Base-by-base conservation (phyloP, 2,113 vertebrate genomes). In the Gasterosteus aculeatus region DNA sequence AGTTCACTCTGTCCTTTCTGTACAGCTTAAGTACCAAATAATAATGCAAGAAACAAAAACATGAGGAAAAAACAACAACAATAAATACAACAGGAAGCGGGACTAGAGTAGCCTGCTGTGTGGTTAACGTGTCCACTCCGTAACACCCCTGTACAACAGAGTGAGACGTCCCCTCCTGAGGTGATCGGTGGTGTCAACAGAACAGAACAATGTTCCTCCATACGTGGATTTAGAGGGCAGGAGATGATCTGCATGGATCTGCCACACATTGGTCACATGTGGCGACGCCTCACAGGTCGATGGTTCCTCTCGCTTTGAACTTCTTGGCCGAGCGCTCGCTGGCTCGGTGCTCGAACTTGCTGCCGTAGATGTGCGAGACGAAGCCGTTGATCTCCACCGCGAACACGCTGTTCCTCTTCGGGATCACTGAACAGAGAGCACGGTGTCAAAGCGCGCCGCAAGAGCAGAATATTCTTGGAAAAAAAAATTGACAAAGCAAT, bases 321-420 rank as follows among this genome's bases (percentile, higher is more conserved):
- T 98, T 99, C 79, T 97, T 99, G 7, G 96, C 96, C 0, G 97
- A 97, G 39, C 97, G 91, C 68, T 99, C 98, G 9, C 97, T 96
- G n/a, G 98, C 94, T 76, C 95, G 93, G 42, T 97, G 88, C 90
- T 97, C 95, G 67, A 99, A 97, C 85, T 93, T 97, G 93, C 94
- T 99, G 5, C 98, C 97, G 0, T 97, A 98, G 92, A 99, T 97
- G 92, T 97, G 95, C 18, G 97, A 95, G 51, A 96, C 33, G n/a
- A 99, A 99, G 72, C 94, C 95, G 41, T 38, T n/a, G n/a, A n/a
- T n/a, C n/a, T n/a, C n/a, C n/a, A n/a, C n/a, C n/a, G n/a, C n/a
- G n/a, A n/a, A n/a, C n/a, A n/a, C n/a, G n/a, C n/a, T n/a, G n/a
- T n/a, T n/a, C n/a, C n/a, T n/a, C n/a, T n/a, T n/a, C n/a, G n/a